These are phyloP conservation scores for Eupeodes latifasciatus DNA, from an alignment of 2,888 invertebrate genomes.

Conservation along the genomic window DNA sequence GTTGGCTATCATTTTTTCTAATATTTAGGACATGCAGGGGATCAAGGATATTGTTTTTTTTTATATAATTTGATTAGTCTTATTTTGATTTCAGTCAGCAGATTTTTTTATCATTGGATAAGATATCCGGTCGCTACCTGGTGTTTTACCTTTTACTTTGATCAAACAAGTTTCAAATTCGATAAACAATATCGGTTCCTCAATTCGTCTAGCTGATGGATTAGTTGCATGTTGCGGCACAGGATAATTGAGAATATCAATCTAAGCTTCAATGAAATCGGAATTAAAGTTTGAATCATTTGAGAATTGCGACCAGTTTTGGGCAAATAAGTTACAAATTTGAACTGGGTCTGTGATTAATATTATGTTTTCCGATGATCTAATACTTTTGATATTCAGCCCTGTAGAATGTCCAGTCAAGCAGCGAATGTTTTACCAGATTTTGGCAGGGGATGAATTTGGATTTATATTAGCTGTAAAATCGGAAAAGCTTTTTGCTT, in stretches of 20 bases:
- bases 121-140: no score
- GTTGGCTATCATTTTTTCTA: no score
- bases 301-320: background rate
- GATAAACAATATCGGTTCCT: no score
- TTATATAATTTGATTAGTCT: no score
- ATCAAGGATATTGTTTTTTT: no score
- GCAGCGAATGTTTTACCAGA: background rate
- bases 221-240: background rate
- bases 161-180: no score
- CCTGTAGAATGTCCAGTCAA: background rate
- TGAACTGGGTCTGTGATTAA: slow-evolving; percentile 3
- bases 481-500: slow-evolving; percentile 1
- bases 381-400: slow-evolving; percentile 1
- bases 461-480: slow-evolving; percentile 3
- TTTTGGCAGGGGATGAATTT: slow-evolving; percentile 13
- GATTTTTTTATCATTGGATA: no score
- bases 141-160: no score
- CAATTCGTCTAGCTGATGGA: no score
- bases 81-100: no score
- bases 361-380: background rate
- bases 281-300: background rate
- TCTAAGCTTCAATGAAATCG: background rate
- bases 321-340: background rate
- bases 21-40: no score
- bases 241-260: background rate